Evolutionary conservation across 2,888 invertebrate genomes (phyloP).

Genomic region (Amitus sp.): DNA sequence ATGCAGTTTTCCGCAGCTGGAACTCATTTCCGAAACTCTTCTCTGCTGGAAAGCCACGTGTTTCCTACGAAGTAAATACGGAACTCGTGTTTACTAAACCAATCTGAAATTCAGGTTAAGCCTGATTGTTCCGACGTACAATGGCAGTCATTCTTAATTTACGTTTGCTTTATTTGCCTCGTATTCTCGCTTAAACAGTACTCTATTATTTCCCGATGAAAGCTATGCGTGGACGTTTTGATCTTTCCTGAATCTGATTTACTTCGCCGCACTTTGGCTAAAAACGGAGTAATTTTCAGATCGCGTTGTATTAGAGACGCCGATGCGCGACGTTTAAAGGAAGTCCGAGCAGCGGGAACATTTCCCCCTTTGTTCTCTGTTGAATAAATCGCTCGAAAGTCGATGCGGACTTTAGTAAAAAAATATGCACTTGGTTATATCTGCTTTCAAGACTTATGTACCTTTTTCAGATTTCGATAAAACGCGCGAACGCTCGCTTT

Average conservation of each 20-base stretch:
- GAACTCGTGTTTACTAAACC: conserved; percentile 5
- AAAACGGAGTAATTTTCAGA: conserved; percentile 19
- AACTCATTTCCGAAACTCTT: conserved; percentile 10
- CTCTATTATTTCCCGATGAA: conserved; percentile 15
- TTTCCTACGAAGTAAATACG: conserved; percentile 6
- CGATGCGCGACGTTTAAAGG: conserved; percentile 42
- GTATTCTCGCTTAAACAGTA: too few species aligned
- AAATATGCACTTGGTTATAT: conserved; percentile 41
- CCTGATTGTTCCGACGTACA: too few species aligned
- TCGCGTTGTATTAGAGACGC: too few species aligned
- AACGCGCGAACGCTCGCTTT: too few species aligned
- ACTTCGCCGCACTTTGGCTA: conserved; percentile 37
- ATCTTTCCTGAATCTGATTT: conserved; percentile 29
- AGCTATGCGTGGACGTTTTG: conserved; percentile 19
- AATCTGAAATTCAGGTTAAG: neutral
- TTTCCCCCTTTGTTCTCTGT: conserved; percentile 24
- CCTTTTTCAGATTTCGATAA: conserved; percentile 18
- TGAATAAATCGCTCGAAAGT: conserved; percentile 13
- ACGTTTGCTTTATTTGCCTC: too few species aligned
- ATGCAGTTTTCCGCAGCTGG: conserved; percentile 13
- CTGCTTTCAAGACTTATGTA: conserved; percentile 14
- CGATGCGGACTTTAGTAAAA: conserved; percentile 18
- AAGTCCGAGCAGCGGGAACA: conserved; percentile 49
- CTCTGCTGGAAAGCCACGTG: conserved; percentile 17
- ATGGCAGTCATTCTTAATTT: too few species aligned